phyloP scores from a whole-genome alignment of 2,888 invertebrate species.

The Watsonalla binaria region DNA sequence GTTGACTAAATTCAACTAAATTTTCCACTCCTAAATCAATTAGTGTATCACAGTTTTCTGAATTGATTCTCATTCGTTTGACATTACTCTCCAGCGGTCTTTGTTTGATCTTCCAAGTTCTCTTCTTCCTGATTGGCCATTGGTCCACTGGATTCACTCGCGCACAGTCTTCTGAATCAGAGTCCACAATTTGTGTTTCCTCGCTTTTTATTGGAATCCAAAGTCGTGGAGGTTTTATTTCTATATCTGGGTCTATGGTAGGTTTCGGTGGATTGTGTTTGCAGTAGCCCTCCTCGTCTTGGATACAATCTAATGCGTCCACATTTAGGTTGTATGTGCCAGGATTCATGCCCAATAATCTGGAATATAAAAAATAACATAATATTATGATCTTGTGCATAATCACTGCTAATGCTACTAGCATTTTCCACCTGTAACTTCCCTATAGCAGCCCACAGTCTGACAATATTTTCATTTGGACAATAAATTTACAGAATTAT shows the following conservation, averaged over 20 bases:
- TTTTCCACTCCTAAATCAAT: conserved; percentile 52
- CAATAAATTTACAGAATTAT: too few species aligned
- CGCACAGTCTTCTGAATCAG: conserved; percentile 52
- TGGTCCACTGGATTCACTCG: conserved; percentile 55
- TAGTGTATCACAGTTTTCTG: conserved; percentile 38
- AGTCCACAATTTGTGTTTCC: conserved; percentile 27
- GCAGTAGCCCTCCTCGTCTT: conserved; percentile 60
- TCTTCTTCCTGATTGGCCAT: conserved; percentile 55
- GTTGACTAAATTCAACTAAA: conserved; percentile 25
- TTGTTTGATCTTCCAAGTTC: conserved; percentile 52
- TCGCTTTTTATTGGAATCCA: conserved; percentile 32
- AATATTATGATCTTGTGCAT: neutral
- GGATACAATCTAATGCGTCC: conserved; percentile 58
- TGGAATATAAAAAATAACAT: conserved; percentile 26
- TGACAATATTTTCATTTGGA: too few species aligned
- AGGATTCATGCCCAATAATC: conserved; percentile 60
- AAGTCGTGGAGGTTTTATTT: conserved; percentile 21
- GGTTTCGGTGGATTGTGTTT: conserved; percentile 43
- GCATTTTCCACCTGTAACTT: too few species aligned
- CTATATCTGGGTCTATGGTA: neutral
- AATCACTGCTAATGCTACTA: neutral
- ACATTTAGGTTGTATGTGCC: conserved; percentile 63
- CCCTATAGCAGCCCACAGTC: too few species aligned
- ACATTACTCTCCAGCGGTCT: conserved; percentile 24
- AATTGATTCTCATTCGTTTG: conserved; percentile 50